Evolutionary conservation across 1,140 invertebrate species (phyloP).

Genomic region (Pogonus chalceus): DNA sequence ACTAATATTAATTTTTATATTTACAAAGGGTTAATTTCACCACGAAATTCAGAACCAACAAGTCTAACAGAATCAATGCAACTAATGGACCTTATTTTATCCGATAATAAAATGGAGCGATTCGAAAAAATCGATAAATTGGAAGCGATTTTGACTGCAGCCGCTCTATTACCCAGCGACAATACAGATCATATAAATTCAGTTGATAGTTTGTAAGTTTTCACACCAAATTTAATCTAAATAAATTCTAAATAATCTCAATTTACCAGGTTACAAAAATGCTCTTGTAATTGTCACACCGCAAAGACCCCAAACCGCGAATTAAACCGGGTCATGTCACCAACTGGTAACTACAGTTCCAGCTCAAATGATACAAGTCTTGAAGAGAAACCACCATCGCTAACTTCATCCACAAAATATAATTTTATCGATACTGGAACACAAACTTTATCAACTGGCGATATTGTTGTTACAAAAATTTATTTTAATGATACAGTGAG

Average conservation of each 20-base stretch:
- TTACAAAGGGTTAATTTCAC: conserved; percentile 49
- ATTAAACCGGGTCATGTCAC: background rate
- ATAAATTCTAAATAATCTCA: background rate
- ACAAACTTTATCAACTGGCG: conserved; percentile 85
- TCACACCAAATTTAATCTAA: background rate
- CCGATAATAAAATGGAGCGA: conserved; percentile 71
- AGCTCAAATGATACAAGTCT: conserved; percentile 13
- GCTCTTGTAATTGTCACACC: conserved; percentile 38
- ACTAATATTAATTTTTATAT: too few relatives aligned
- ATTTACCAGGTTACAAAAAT: conserved; percentile 18
- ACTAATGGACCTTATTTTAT: conserved; percentile 75
- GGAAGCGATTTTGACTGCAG: conserved; percentile 72
- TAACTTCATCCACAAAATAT: conserved; percentile 15
- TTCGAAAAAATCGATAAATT: conserved; percentile 79
- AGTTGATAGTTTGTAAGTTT: conserved; percentile 4
- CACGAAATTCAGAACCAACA: conserved; percentile 66
- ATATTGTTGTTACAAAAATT: conserved; percentile 85
- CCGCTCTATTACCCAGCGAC: conserved; percentile 47
- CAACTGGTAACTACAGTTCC: background rate
- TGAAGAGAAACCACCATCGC: background rate
- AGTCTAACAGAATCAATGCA: conserved; percentile 86
- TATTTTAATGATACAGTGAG: conserved; percentile 57
- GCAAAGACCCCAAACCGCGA: conserved; percentile 39
- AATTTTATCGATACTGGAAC: conserved; percentile 43
- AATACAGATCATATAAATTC: conserved; percentile 16